A percentile compares a stretch with the other conserved stretches of the same genome.
phyloP scores from a whole-genome alignment of 2,888 invertebrate species.

The Folsomia manolachei region DNA sequence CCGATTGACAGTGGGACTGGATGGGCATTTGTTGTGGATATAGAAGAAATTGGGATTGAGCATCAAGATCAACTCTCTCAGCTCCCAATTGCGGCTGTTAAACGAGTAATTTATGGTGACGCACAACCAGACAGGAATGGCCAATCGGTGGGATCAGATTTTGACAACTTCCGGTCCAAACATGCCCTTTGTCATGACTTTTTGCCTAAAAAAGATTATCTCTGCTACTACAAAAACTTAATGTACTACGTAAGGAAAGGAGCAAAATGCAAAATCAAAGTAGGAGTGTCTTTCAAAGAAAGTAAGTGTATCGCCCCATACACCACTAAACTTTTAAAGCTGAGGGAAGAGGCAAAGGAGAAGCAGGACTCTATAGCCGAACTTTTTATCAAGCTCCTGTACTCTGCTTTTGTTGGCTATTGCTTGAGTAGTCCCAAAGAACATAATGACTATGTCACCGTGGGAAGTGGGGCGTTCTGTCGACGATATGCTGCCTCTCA shows the following conservation, averaged over 20 bases:
- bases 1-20: too few species aligned
- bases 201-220: background rate
- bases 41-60: background rate
- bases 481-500: background rate
- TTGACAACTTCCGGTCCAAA: too few species aligned
- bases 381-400: background rate
- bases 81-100: background rate
- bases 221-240: background rate
- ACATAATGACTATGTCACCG: background rate
- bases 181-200: background rate
- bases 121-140: background rate
- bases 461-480: background rate
- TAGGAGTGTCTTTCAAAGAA: background rate
- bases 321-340: background rate
- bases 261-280: background rate
- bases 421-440: background rate
- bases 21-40: background rate
- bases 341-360: background rate
- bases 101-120: background rate
- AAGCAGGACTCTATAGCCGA: background rate
- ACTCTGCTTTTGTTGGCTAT: background rate
- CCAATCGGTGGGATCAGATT: background rate
- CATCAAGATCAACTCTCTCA: background rate
- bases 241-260: background rate
- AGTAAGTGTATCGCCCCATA: background rate